A percentile compares a stretch with the other conserved stretches of the same genome.
These are phyloP conservation scores for Tadarida brasiliensis DNA, from an alignment of 2,797 vertebrate species.

Conservation along the genomic window DNA sequence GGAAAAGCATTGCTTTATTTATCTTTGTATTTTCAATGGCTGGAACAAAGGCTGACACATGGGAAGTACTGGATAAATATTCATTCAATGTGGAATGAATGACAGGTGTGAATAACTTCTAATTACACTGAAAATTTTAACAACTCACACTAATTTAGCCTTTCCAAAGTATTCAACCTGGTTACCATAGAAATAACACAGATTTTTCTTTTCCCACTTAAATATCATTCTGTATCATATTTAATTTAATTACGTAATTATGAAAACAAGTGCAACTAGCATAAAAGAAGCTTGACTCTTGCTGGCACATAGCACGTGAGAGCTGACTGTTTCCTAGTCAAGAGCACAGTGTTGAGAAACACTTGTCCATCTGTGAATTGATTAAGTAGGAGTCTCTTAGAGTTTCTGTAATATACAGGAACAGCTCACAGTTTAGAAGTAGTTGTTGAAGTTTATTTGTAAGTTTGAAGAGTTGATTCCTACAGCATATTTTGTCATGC, in stretches of 20 bases:
- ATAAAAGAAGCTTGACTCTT: background rate
- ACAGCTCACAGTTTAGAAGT: background rate
- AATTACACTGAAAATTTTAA: constrained; percentile 24
- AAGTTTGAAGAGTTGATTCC: background rate
- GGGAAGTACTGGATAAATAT: background rate
- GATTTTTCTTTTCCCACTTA: background rate
- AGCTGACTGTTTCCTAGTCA: background rate
- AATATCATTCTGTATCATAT: background rate
- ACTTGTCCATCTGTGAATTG: background rate
- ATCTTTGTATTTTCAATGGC: background rate
- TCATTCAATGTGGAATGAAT: background rate
- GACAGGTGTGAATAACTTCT: constrained; percentile 1
- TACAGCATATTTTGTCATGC: background rate
- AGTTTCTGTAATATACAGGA: background rate
- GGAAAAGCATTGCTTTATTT: background rate
- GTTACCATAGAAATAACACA: background rate
- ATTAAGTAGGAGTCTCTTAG: background rate
- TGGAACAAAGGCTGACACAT: background rate
- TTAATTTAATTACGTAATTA: constrained; percentile 35
- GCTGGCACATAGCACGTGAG: background rate
- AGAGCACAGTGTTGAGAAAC: background rate
- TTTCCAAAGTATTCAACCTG: constrained; percentile 1
- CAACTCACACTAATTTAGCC: background rate
- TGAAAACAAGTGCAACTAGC: background rate
- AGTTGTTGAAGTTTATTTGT: background rate